phyloP scores from a whole-genome alignment of 2,797 vertebrate species.

The Atherinosoma microstoma region DNA sequence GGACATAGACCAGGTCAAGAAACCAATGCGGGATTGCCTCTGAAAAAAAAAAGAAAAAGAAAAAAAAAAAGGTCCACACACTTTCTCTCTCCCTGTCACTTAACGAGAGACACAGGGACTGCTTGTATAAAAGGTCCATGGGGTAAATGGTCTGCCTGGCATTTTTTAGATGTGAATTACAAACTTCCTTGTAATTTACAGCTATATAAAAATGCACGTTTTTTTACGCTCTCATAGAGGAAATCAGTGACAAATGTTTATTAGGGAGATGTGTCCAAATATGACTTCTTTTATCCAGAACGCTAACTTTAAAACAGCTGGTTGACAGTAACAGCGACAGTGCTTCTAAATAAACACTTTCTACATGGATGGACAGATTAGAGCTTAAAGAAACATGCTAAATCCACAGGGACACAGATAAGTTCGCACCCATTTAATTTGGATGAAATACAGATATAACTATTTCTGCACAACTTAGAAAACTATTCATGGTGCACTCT shows the following conservation, averaged over 20 bases:
- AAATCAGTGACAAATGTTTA: slow-evolving; percentile 28
- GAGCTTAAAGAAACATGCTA: background rate
- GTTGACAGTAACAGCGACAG: background rate
- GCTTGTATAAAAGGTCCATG: slow-evolving; percentile 63
- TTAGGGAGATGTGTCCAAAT: slow-evolving; percentile 9
- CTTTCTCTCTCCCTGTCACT: slow-evolving; percentile 69
- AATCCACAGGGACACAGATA: background rate
- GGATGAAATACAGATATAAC: background rate
- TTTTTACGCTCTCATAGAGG: background rate
- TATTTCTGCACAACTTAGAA: background rate
- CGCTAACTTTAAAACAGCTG: background rate
- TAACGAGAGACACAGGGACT: slow-evolving; percentile 66
- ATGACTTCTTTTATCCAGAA: background rate
- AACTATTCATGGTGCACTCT: slow-evolving; percentile 16
- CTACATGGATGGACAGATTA: background rate
- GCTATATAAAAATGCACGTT: slow-evolving; percentile 30
- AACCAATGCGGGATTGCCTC: slow-evolving; percentile 70
- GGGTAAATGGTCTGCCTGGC: slow-evolving; percentile 71
- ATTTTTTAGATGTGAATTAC: slow-evolving; percentile 21
- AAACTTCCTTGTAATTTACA: slow-evolving; percentile 11
- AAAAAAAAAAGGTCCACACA: slow-evolving; percentile 61
- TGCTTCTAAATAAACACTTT: background rate
- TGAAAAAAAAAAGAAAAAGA: slow-evolving; percentile 68
- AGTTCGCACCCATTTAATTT: background rate
- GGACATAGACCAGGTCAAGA: slow-evolving; percentile 70